Conservation (phyloP, 2,888 invertebrate species). For the Macropis europaea region DNA sequence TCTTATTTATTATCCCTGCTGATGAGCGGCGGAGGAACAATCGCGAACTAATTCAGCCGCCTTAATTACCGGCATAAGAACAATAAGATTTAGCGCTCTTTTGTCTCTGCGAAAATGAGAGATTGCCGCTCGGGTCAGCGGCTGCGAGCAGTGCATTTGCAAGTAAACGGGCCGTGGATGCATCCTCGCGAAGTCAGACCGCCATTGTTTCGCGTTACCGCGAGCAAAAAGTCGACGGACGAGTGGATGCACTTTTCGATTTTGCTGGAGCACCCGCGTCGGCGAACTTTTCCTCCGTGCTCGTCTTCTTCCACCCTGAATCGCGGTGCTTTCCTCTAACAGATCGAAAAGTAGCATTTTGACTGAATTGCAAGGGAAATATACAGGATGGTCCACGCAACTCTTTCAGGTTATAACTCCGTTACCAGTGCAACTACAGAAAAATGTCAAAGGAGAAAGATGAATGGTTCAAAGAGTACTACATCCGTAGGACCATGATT, state of each 20-base stretch:
- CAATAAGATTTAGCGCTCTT: constrained; percentile 79
- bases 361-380: no score
- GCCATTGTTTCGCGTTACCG: constrained; percentile 46
- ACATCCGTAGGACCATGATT: no score
- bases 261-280: neutral
- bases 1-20: constrained; percentile 77
- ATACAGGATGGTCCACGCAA: no score
- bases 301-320: neutral
- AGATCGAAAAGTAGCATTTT: neutral
- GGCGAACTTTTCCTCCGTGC: neutral
- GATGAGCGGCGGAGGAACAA: constrained; percentile 68
- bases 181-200: constrained; percentile 33
- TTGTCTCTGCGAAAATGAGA: constrained; percentile 79
- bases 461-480: no score
- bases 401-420: no score
- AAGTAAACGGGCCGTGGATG: constrained; percentile 53
- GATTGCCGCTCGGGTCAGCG: constrained; percentile 77
- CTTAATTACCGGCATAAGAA: constrained; percentile 79
- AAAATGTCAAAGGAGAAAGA: no score
- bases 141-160: constrained; percentile 62
- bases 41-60: constrained; percentile 77
- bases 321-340: neutral
- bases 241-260: constrained; percentile 39
- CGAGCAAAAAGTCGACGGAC: constrained; percentile 29
- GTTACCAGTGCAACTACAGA: no score